Evolutionary conservation across 2,797 vertebrate genomes (phyloP).

Genomic region (Salarias fasciatus): DNA sequence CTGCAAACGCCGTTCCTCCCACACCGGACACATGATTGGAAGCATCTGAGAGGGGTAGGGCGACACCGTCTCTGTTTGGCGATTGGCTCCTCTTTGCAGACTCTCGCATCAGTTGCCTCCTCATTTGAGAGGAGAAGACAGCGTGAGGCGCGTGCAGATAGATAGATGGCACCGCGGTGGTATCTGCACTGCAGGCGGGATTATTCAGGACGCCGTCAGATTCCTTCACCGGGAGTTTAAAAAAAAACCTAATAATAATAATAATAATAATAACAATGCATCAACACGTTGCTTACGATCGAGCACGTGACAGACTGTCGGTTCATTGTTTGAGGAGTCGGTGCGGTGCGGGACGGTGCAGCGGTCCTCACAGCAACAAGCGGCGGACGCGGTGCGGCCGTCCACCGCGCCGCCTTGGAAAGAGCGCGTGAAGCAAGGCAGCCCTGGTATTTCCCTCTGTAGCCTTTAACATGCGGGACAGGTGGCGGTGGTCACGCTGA

Average conservation of each 20-base stretch:
- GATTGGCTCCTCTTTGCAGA: constrained; percentile 55
- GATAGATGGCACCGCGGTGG: constrained; percentile 18
- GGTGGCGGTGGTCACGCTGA: too few relatives aligned
- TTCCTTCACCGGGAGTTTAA: background rate
- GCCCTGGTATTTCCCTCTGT: too few relatives aligned
- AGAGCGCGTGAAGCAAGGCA: too few relatives aligned
- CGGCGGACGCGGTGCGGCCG: too few relatives aligned
- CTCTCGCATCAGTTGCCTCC: background rate
- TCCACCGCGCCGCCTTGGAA: too few relatives aligned
- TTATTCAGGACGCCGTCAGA: background rate
- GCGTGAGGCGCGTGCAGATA: too few relatives aligned
- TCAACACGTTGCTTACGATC: background rate
- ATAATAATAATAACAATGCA: too few relatives aligned
- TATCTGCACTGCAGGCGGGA: too few relatives aligned
- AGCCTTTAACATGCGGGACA: too few relatives aligned
- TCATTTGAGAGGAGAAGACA: background rate
- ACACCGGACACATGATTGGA: constrained; percentile 58
- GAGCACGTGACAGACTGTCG: constrained; percentile 22
- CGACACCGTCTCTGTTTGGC: background rate
- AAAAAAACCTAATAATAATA: fast-evolving
- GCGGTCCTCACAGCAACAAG: too few relatives aligned
- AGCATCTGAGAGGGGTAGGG: constrained; percentile 40
- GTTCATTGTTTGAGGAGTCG: constrained; percentile 3
- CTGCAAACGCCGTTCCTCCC: constrained; percentile 56
- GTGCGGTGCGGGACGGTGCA: too few relatives aligned